Conservation (phyloP, 2,113 vertebrate genomes). For the Hypanus sabinus region DNA sequence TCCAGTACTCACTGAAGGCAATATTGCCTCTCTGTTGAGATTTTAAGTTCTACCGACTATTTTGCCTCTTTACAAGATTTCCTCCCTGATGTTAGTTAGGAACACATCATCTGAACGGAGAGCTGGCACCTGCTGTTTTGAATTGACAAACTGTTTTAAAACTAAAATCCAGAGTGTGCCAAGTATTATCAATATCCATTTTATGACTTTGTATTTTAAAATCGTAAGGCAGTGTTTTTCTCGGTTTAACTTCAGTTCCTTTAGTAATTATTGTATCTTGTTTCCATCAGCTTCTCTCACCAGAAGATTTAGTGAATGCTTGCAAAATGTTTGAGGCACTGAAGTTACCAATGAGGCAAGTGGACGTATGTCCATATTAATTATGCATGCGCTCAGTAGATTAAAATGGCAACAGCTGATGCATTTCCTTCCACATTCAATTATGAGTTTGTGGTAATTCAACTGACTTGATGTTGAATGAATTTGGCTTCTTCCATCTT, state of each 20-base stretch:
- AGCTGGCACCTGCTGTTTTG: not conserved
- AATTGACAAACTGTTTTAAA: not conserved
- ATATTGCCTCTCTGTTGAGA: too few species aligned
- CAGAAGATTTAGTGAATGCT: conserved; percentile 90
- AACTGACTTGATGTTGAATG: not conserved
- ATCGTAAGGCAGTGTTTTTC: not conserved
- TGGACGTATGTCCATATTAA: not conserved
- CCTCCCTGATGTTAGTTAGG: not conserved
- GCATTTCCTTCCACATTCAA: not conserved
- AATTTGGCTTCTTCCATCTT: not conserved
- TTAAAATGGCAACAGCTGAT: not conserved
- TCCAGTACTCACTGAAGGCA: too few species aligned
- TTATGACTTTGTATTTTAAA: not conserved
- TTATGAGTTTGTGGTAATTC: not conserved
- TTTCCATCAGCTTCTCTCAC: conserved; percentile 41
- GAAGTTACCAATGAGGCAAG: conserved; percentile 83
- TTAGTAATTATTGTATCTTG: not conserved
- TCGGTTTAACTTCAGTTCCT: not conserved
- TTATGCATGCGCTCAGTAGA: not conserved
- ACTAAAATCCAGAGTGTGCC: not conserved
- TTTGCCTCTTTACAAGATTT: not conserved
- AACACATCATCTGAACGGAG: not conserved
- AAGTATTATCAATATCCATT: not conserved
- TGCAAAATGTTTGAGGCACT: conserved; percentile 88
- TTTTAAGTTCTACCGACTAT: not conserved